Evolutionary conservation across 2,888 invertebrate genomes (phyloP).

Genomic region (Conus canariensis): DNA sequence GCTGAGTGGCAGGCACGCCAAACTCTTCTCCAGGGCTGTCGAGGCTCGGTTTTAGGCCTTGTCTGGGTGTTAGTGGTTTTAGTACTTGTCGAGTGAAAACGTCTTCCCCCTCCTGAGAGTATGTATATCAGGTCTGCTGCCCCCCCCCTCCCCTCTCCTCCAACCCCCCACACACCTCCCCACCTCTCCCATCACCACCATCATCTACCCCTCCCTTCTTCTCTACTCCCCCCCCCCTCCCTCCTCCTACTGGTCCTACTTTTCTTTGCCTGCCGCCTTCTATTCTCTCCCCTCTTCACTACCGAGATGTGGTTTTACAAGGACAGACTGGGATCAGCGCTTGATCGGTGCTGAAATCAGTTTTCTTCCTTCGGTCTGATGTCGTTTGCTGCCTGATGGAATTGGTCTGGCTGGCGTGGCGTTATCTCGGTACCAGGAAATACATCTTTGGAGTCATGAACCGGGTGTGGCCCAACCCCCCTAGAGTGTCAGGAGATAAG

Average conservation of each 20-base stretch:
- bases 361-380: neutral
- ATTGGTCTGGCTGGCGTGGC: neutral
- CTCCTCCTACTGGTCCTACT: neutral
- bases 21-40: neutral
- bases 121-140: constrained; percentile 9
- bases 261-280: neutral
- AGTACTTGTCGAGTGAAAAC: constrained; percentile 23
- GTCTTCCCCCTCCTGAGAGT: neutral
- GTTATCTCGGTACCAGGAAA: neutral
- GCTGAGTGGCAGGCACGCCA: constrained; percentile 34
- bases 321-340: neutral
- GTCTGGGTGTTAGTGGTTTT: constrained; percentile 29
- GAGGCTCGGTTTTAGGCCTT: constrained; percentile 7
- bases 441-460: no score
- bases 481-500: no score
- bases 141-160: neutral
- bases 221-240: neutral
- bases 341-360: neutral
- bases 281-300: neutral
- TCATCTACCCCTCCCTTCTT: no score
- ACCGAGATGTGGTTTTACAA: neutral
- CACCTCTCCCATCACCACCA: neutral
- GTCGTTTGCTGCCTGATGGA: neutral
- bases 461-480: no score
- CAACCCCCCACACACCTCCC: neutral